phyloP scores from a whole-genome alignment of 2,113 vertebrate species.

The Coreoperca whiteheadi region DNA sequence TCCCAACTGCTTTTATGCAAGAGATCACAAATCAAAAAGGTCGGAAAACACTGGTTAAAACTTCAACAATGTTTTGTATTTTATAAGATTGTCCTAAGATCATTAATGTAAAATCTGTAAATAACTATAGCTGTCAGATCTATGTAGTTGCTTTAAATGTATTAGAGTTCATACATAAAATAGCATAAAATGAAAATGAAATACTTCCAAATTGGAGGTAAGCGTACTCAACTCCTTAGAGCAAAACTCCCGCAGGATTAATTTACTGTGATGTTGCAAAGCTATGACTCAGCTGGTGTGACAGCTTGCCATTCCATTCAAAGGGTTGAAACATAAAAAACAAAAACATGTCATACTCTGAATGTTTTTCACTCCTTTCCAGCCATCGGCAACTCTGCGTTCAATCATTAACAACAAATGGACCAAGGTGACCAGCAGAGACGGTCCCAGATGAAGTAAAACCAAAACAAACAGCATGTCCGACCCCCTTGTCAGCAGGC shows the following conservation, averaged over 20 bases:
- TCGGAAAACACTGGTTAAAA: background rate
- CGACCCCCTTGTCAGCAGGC: conserved; percentile 45
- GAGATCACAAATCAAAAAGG: background rate
- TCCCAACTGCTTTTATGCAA: background rate
- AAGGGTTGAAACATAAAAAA: conserved; percentile 27
- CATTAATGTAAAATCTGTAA: background rate
- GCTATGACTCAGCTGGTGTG: conserved; percentile 16
- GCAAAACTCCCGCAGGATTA: conserved; percentile 1
- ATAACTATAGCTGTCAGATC: background rate
- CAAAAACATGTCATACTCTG: conserved; percentile 28
- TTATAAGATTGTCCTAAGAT: background rate
- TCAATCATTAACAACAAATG: conserved; percentile 36
- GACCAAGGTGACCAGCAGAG: conserved; percentile 32
- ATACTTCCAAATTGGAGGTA: no score
- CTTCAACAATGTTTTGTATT: background rate
- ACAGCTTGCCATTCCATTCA: conserved; percentile 7
- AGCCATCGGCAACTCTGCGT: background rate
- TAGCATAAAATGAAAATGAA: background rate
- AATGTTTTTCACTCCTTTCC: conserved; percentile 24
- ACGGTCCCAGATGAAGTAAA: conserved; percentile 45
- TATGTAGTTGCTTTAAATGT: background rate
- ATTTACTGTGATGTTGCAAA: conserved; percentile 5
- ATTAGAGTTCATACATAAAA: no score
- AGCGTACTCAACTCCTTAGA: background rate
- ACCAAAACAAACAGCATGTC: conserved; percentile 59